Conservation (phyloP, 2,113 vertebrate species). For the Opisthocomus hoazin region DNA sequence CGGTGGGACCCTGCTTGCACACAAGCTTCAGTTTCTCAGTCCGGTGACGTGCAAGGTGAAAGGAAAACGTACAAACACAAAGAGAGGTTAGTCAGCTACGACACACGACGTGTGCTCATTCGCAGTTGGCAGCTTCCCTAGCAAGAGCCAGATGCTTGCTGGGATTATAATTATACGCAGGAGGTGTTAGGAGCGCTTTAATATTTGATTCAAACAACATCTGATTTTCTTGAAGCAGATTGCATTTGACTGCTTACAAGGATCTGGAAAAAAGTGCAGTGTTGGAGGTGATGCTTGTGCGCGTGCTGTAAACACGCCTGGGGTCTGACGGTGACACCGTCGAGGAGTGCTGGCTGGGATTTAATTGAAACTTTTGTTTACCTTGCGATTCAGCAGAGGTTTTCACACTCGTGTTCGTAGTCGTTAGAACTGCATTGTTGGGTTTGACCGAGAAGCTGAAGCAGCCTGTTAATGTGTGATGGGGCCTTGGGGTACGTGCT, state of each 20-base stretch:
- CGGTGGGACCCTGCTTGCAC: fast-evolving
- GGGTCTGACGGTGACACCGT: neutral
- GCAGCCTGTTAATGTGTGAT: neutral
- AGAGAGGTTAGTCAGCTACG: neutral
- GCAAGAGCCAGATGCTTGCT: neutral
- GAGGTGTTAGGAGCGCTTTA: neutral
- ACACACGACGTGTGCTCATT: neutral
- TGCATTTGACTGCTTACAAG: neutral
- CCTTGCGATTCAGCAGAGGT: neutral
- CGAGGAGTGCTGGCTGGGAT: neutral
- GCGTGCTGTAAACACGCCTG: neutral
- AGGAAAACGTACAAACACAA: too few relatives aligned
- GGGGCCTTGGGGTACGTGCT: neutral
- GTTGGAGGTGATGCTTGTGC: neutral
- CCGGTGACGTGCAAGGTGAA: neutral
- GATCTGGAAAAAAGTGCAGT: neutral
- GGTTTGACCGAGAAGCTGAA: neutral
- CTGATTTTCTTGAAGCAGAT: neutral
- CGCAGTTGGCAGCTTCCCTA: neutral
- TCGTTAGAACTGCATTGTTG: neutral
- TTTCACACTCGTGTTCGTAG: neutral
- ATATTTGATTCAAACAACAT: neutral
- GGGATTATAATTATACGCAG: neutral
- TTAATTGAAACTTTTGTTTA: neutral
- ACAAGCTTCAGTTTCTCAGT: neutral